Evolutionary conservation across 2,888 invertebrate species (phyloP).

Genomic region (Cantharis rufa): DNA sequence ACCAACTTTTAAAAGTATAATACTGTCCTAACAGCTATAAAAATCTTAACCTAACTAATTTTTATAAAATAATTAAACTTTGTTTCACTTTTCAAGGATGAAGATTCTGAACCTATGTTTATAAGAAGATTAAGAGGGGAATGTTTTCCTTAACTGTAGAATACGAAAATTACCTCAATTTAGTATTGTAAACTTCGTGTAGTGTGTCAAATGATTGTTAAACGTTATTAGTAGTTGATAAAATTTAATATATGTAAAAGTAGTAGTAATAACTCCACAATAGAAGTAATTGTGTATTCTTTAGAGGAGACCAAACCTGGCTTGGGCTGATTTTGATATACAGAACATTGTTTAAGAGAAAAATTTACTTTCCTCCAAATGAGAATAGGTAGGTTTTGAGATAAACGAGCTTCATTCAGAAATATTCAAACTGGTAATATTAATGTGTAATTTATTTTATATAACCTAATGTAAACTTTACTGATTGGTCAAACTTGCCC

Average conservation of each 20-base stretch:
- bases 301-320: neutral
- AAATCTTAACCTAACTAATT: too few relatives aligned
- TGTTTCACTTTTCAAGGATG: slow-evolving; percentile 44
- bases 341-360: too few relatives aligned
- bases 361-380: too few relatives aligned
- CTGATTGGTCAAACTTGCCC: neutral
- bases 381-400: too few relatives aligned
- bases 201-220: neutral
- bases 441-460: neutral
- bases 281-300: neutral
- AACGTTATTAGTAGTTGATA: neutral
- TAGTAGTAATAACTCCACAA: neutral
- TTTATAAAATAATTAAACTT: too few relatives aligned
- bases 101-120: slow-evolving; percentile 55
- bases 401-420: too few relatives aligned
- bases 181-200: neutral
- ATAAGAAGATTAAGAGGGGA: slow-evolving; percentile 53
- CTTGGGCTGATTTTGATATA: neutral
- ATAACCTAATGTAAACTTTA: neutral
- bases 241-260: neutral
- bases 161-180: neutral
- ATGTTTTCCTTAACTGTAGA: slow-evolving; percentile 9
- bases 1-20: too few relatives aligned
- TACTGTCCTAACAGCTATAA: too few relatives aligned
- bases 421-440: neutral